Evolutionary conservation across 2,888 invertebrate species (phyloP).

Genomic region (Disparrhopalites patrizii): DNA sequence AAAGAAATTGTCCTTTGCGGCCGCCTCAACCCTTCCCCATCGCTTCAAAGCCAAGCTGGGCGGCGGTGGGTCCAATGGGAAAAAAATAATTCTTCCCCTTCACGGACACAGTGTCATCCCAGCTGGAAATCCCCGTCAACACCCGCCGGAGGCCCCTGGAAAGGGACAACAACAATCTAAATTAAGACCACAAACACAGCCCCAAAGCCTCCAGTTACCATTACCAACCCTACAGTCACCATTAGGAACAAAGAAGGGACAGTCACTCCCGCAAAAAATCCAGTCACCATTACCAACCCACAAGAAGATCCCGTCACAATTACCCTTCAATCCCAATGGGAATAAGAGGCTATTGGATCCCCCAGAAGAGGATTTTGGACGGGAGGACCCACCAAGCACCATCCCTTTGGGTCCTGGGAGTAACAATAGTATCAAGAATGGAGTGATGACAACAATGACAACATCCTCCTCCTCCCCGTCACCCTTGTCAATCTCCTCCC

Average conservation of each 20-base stretch:
- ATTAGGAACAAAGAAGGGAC: no score
- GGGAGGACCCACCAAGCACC: neutral
- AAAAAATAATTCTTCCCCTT: slow-evolving; percentile 23
- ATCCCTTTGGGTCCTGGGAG: neutral
- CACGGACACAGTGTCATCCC: neutral
- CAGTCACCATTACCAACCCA: no score
- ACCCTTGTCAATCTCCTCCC: slow-evolving; percentile 21
- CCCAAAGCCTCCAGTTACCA: no score
- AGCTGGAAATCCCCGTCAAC: slow-evolving; percentile 13
- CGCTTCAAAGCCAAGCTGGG: slow-evolving; percentile 11
- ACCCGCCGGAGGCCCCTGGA: no score
- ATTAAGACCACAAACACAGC: no score
- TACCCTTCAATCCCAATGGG: no score
- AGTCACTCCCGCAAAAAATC: no score
- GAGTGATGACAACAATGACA: neutral
- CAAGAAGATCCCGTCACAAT: no score
- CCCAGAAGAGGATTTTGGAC: slow-evolving; percentile 5
- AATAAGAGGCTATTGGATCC: slow-evolving; percentile 11
- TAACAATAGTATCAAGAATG: neutral
- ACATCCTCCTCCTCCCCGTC: slow-evolving; percentile 20
- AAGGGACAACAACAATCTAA: no score
- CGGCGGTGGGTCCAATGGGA: neutral
- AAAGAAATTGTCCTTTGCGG: slow-evolving; percentile 3
- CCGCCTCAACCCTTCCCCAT: slow-evolving; percentile 11
- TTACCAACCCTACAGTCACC: no score